These are phyloP conservation scores for Scaptomyza polygonia DNA, from an alignment of 2,888 invertebrate species.

Conservation along the genomic window DNA sequence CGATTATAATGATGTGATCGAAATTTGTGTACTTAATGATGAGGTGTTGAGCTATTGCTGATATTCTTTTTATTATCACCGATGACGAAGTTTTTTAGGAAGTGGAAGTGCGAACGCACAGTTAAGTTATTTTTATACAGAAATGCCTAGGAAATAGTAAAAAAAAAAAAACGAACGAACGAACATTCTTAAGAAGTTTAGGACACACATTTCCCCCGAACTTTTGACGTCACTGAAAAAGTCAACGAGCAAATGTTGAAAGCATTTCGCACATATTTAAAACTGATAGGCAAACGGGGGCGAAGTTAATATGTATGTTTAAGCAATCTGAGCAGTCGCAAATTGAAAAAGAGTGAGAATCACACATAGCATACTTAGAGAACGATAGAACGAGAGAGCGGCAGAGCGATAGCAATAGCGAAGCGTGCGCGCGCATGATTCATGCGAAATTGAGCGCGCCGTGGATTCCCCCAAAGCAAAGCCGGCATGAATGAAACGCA, in stretches of 20 bases:
- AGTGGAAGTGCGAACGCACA: slow-evolving; percentile 33
- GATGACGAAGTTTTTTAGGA: slow-evolving; percentile 22
- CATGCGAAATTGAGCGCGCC: slow-evolving; percentile 48
- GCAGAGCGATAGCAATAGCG: slow-evolving; percentile 18
- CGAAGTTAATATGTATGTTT: slow-evolving; percentile 39
- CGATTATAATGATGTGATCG: slow-evolving; percentile 30
- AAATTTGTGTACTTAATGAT: slow-evolving; percentile 7
- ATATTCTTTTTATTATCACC: slow-evolving; percentile 28
- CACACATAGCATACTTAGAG: slow-evolving; percentile 11
- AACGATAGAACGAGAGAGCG: slow-evolving; percentile 6
- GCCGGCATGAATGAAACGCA: slow-evolving; percentile 67
- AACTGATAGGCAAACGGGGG: not conserved
- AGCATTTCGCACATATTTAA: slow-evolving; percentile 51
- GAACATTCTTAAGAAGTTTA: not conserved
- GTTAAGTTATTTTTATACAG: slow-evolving; percentile 39
- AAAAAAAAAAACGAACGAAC: not conserved
- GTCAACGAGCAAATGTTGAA: slow-evolving; percentile 2
- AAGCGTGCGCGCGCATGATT: slow-evolving; percentile 54
- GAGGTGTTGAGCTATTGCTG: slow-evolving; percentile 8
- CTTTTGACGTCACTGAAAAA: slow-evolving; percentile 51
- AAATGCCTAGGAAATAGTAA: not conserved
- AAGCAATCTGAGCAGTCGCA: slow-evolving; percentile 32
- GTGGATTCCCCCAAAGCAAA: slow-evolving; percentile 70
- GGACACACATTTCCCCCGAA: slow-evolving; percentile 23
- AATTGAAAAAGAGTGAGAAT: slow-evolving; percentile 30